Conservation (phyloP, 2,797 vertebrate species). For the Spinibarbus caldwelli region DNA sequence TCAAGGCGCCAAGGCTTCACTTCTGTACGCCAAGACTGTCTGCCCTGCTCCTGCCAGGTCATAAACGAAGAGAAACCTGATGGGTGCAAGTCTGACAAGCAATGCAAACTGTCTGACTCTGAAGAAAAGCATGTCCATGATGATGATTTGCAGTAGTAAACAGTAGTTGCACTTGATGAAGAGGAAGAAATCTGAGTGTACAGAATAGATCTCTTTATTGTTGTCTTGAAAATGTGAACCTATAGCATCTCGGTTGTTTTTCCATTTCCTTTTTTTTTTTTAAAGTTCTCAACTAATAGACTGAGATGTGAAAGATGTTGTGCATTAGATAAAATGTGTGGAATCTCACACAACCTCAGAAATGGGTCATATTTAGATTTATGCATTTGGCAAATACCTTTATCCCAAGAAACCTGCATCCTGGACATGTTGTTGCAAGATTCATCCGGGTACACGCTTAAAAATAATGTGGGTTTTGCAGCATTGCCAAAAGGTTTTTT, state of each 20-base stretch:
- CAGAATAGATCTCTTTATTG: background rate
- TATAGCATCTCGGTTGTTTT: background rate
- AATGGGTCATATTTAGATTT: background rate
- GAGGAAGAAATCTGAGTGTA: background rate
- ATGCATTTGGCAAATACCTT: background rate
- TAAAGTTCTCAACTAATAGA: background rate
- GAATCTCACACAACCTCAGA: background rate
- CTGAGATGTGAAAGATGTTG: background rate
- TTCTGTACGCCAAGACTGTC: background rate
- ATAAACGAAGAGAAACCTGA: background rate
- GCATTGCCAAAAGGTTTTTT: background rate
- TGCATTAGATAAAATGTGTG: background rate
- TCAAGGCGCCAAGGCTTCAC: background rate
- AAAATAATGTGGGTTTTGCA: background rate
- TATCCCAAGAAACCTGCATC: background rate
- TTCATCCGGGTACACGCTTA: background rate
- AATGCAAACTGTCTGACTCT: background rate
- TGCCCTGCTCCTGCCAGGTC: background rate
- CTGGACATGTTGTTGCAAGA: background rate
- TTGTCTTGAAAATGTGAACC: background rate
- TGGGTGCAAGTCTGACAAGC: background rate
- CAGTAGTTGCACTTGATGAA: background rate
- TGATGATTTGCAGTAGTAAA: background rate
- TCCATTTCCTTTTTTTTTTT: background rate
- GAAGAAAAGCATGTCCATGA: background rate